Conservation (phyloP, 2,113 vertebrate species). For the Etheostoma spectabile region DNA sequence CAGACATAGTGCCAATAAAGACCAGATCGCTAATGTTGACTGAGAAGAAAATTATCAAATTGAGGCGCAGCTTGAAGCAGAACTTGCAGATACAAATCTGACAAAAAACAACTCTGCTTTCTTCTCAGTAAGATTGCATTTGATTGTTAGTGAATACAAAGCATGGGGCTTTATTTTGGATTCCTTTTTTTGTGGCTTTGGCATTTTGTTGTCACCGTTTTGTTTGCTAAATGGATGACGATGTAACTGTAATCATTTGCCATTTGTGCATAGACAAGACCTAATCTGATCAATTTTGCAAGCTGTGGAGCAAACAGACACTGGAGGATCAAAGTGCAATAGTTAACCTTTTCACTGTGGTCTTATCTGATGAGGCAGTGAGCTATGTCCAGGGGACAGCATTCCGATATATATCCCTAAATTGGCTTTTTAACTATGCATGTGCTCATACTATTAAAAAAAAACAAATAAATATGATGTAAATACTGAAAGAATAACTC, state of each 20-base stretch:
- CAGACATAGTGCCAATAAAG: not conserved
- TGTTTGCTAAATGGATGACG: slow-evolving; percentile 5
- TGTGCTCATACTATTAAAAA: not conserved
- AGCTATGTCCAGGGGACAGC: not conserved
- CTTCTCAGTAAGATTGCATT: slow-evolving; percentile 1
- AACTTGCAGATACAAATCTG: not conserved
- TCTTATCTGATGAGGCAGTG: slow-evolving; percentile 40
- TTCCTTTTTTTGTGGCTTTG: not conserved
- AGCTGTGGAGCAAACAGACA: slow-evolving; percentile 4
- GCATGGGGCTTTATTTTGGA: not conserved
- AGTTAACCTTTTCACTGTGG: slow-evolving; percentile 40
- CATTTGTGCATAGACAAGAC: not conserved
- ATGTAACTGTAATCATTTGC: not conserved
- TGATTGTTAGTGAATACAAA: slow-evolving; percentile 19
- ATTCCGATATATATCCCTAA: not conserved
- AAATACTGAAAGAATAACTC: not conserved
- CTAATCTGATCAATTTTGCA: not conserved
- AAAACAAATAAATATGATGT: not conserved
- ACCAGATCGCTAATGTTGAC: not conserved
- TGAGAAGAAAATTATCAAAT: not conserved
- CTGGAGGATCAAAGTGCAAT: slow-evolving; percentile 55
- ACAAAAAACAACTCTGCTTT: slow-evolving; percentile 15
- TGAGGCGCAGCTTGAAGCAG: not conserved
- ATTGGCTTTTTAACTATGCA: not conserved
- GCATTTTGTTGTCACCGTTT: slow-evolving; percentile 2